These are phyloP conservation scores for Bradypus variegatus DNA, from an alignment of 2,797 vertebrate species.

Conservation along the genomic window DNA sequence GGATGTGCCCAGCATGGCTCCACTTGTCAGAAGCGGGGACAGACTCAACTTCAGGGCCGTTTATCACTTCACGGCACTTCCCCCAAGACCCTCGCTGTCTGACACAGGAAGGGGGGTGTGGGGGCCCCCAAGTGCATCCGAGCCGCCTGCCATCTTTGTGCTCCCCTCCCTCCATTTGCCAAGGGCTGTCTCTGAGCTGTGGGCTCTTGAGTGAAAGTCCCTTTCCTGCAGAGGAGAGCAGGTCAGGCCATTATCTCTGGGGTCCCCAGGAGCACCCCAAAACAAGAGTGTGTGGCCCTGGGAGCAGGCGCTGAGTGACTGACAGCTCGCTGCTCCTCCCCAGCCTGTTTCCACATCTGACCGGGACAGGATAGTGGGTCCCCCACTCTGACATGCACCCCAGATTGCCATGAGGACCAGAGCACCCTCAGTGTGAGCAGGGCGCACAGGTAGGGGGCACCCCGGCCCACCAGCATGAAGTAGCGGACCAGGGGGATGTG, in stretches of 20 bases:
- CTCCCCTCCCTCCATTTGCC: too few relatives aligned
- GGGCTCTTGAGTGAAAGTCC: background rate
- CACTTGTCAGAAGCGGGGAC: too few relatives aligned
- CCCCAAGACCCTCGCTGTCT: too few relatives aligned
- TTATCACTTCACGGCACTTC: too few relatives aligned
- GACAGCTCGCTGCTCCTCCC: too few relatives aligned
- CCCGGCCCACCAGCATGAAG: conserved; percentile 90
- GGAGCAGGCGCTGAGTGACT: background rate
- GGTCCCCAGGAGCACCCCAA: background rate
- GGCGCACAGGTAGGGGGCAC: conserved; percentile 86
- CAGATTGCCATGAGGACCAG: accelerated
- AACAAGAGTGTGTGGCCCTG: too few relatives aligned
- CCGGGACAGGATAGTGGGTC: background rate
- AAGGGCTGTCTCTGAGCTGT: background rate
- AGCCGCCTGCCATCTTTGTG: too few relatives aligned
- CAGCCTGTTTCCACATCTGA: background rate
- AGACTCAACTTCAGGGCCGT: too few relatives aligned
- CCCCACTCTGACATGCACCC: background rate
- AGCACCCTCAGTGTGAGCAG: conserved; percentile 89
- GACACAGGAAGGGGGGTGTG: too few relatives aligned
- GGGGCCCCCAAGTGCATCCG: too few relatives aligned
- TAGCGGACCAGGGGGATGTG: conserved; percentile 85
- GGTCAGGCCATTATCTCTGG: background rate
- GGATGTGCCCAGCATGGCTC: accelerated
- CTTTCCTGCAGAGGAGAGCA: background rate